phyloP scores from a whole-genome alignment of 2,113 vertebrate species.

The Alces alces region DNA sequence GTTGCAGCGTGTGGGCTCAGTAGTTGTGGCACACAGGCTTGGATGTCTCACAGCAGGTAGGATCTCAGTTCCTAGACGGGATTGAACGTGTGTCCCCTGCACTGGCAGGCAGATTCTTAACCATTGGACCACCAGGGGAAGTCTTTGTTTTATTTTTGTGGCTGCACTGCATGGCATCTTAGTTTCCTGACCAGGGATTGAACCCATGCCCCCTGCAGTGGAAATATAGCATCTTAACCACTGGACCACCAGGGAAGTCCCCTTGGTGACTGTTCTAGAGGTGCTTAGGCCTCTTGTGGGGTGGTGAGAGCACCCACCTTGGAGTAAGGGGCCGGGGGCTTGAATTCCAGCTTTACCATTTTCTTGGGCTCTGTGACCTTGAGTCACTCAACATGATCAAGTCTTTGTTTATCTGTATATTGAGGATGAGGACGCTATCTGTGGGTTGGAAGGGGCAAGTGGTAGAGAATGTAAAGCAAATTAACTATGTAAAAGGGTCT shows the following conservation, averaged over 20 bases:
- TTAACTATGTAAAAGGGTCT: neutral
- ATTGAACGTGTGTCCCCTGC: neutral
- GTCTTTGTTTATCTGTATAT: neutral
- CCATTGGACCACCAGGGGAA: neutral
- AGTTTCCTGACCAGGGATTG: neutral
- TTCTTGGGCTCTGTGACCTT: neutral
- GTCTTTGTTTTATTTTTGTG: neutral
- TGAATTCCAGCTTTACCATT: neutral
- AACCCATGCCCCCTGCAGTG: neutral
- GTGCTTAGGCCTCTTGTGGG: no score
- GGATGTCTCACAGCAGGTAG: neutral
- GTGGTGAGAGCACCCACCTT: neutral
- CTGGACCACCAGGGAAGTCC: neutral
- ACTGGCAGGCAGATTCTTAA: neutral
- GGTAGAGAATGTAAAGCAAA: neutral
- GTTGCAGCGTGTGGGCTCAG: rapidly evolving
- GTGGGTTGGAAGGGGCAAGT: rapidly evolving
- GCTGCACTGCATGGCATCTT: neutral
- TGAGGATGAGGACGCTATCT: neutral
- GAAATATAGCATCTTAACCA: neutral
- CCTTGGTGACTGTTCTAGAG: neutral
- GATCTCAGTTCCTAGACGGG: neutral
- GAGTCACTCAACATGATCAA: neutral
- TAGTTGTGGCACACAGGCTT: neutral
- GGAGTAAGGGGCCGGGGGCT: neutral